Percentiles rank a stretch among this genome's conserved stretches.
Conservation (phyloP, 2,113 vertebrate species). For the Tupaia chinensis region DNA sequence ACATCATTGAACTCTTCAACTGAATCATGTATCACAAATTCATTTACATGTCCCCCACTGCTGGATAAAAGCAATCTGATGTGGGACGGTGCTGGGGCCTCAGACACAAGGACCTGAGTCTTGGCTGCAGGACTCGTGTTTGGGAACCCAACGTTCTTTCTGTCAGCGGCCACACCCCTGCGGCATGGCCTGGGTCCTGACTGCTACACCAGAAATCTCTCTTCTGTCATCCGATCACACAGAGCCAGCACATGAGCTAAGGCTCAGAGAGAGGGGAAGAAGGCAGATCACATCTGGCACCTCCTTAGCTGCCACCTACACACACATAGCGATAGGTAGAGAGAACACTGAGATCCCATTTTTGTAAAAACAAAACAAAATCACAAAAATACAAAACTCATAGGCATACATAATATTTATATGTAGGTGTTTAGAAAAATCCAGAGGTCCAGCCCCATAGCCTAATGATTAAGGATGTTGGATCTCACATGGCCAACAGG, state of each 20-base stretch:
- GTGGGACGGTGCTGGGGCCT: not conserved
- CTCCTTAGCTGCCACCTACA: not conserved
- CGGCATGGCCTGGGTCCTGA: not conserved
- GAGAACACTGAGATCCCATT: not conserved
- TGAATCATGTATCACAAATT: not conserved
- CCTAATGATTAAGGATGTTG: too few species aligned
- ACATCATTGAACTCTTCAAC: not conserved
- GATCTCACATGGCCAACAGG: too few species aligned
- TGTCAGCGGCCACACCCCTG: too few species aligned
- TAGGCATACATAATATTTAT: not conserved
- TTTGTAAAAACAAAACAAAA: not conserved
- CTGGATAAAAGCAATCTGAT: not conserved
- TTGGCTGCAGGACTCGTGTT: not conserved
- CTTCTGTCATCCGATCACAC: not conserved
- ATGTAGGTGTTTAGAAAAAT: not conserved
- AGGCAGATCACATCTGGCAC: not conserved
- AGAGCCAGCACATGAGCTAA: not conserved
- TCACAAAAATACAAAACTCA: not conserved
- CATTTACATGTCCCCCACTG: not conserved
- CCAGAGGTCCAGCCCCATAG: too few species aligned
- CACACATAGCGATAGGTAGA: not conserved
- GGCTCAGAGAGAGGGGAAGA: not conserved
- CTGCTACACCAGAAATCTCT: not conserved
- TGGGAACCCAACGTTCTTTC: slow-evolving; percentile 11
- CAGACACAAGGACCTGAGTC: not conserved